Evolutionary conservation across 1,140 invertebrate genomes (phyloP), one percentile per base, ranked within the genome.

Genomic region (Aplysia californica): DNA sequence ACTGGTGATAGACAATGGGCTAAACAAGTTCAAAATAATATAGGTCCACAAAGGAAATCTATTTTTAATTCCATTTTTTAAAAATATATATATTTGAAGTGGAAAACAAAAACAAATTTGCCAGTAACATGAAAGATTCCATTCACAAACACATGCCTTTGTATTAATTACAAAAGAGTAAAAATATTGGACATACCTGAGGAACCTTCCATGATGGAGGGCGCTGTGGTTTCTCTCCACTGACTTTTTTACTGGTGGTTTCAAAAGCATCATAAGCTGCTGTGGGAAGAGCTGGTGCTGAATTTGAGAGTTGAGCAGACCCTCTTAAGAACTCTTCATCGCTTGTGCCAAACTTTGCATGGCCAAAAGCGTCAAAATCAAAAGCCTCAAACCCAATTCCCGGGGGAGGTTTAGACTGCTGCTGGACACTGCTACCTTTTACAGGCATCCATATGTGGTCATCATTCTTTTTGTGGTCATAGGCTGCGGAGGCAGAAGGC

Each of bases 301-400:
- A n/a, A n/a, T n/a, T n/a, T n/a, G n/a, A n/a, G n/a, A n/a, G n/a
- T n/a, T n/a, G n/a, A n/a, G n/a, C n/a, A n/a, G n/a, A n/a, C n/a
- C 44, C 50, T n/a, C 38, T 55, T 29, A 79, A 35, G 64, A 79
- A 79, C 21, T 79, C 78, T 20, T 76, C 78, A 31, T 79, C 78
- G 18, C 70, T 74, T 15, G 74, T 33, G 6, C 73, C 78, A 76
- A 79, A 79, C 3, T 41, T 75, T 3, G n/a, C 72, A 70, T 72
- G 36, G 39, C 73, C 68, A 76, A 44, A 41, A 26, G 50, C 20
- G 41, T 78, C 71, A 72, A 55, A 39, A 26, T 75, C 55, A 66
- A 75, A 75, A 29, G 64, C 68, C 36, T 79, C 78, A 79, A 79
- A 79, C 20, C 78, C 78, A 38, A 79, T 72, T n/a, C n/a, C n/a